Evolutionary conservation across 2,797 vertebrate species (phyloP), one percentile per base, ranked within the genome.

Genomic region (Peromyscus attwateri): DNA sequence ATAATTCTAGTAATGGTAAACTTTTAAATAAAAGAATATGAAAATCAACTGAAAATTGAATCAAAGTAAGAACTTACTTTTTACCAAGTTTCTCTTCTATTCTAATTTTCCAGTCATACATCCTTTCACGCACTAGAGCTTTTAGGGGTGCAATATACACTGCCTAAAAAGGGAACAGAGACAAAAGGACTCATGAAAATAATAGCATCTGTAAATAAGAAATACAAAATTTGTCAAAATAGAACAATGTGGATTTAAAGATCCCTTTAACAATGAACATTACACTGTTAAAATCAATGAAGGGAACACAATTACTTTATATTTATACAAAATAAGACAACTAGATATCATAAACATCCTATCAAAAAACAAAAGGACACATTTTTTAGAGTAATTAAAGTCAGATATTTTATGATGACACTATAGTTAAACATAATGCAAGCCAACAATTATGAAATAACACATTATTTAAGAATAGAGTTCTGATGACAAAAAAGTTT

Each of bases 61-160:
- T 83, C 92, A 91, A 81, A 97, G 62, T 12, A 95, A 82, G 93
- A 98, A 98, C 99, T 99, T 98, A 99, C 99, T 99, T 99, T 98
- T 99, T 99, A 87, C 99, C 99, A 96, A 99, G 99, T 96, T 99
- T 99, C 98, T 99, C 99, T 98, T 99, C 99, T 95, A 99, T 99
- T 96, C 99, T 99, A 97, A 99, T 52, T 99, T 99, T 99, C 99
- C 99, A 99, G 97, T 99, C 99, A 96, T 99, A 99, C 88, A 99
- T 99, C 98, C 99, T 99, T 97, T 99, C 99, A 96, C 99, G 99
- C 85, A 99, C 99, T 2, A 99, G 98, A 16, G 99, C 99, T 98
- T 99, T 99, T 91, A 99, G 97, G 4, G 99, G 99, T 14, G 99
- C 99, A 66, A 99, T 99, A 95, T 99, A 99, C 37, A 99, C 99